Evolutionary conservation across 1,140 invertebrate genomes (phyloP), one percentile per base, ranked within the genome.

Genomic region (Drosophila pseudoobscura): DNA sequence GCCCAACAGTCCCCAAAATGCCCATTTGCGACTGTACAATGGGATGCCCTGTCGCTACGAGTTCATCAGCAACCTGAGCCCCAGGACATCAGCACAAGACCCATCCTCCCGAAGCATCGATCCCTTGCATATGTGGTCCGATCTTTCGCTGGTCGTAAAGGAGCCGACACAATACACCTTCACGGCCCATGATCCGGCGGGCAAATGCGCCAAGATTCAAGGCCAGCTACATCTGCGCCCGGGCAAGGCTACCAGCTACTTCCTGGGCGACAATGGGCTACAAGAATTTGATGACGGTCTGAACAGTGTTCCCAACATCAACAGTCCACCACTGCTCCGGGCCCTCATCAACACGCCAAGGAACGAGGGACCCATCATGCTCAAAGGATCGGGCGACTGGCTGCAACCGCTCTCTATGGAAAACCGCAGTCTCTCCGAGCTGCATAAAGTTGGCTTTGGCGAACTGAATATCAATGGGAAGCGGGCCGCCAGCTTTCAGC

Each of bases 1-100:
- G 0, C 78, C 83, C 94, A 20, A 94, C 94, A 1, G 77, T 85
- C 31, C n/a, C 63, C 15, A 93, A 93, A 13, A 93, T 13, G 93
- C 93, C 0, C 95, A 96, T 84, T 50, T 97, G 26, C 92, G 95
- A 29, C 92, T 97, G 35, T 96, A 95, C 73, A 97, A 97, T 84
- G 93, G 93, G 0, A 91, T 94, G 49, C 75, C 93, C 31, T 94
- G 93, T 61, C 24, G 65, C 2, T 90, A 93, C 47, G 31, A 64
- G 0, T 63, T 93, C 8, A 55, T 13, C 11, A 73, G 52, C 13
- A 44, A 44, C 0, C 2, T 59, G 20, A 20, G 13, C 20, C 39
- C 47, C 46, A 5, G 6, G 50, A 8, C n/a, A 44, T 2, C 35
- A 17, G 3, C 31, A 15, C 20, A 13, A 7, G 51, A 20, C 44